phyloP scores from a whole-genome alignment of 2,797 vertebrate genomes.

The Columba guinea region DNA sequence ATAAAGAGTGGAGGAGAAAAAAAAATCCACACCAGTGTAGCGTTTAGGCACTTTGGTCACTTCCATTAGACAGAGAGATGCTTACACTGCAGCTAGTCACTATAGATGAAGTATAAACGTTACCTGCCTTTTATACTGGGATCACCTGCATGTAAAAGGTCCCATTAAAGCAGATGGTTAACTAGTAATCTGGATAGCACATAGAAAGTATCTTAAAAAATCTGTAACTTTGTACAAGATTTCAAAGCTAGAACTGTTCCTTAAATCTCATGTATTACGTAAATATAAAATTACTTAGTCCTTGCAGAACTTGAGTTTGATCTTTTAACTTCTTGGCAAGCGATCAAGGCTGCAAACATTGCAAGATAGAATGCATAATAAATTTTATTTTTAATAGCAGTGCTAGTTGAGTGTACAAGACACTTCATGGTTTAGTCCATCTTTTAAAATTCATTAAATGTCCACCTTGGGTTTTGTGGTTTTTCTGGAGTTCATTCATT shows the following conservation, averaged over 20 bases:
- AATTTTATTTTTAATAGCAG: background rate
- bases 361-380: background rate
- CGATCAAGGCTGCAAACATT: background rate
- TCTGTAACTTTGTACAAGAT: background rate
- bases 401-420: background rate
- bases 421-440: background rate
- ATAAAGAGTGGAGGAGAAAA: background rate
- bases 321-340: background rate
- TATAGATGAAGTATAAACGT: background rate
- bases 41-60: background rate
- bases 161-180: background rate
- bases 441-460: background rate
- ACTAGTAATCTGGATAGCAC: background rate
- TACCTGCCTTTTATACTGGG: background rate
- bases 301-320: background rate
- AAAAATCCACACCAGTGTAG: background rate
- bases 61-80: background rate
- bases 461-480: background rate
- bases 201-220: background rate
- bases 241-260: background rate
- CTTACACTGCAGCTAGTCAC: background rate
- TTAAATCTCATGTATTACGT: background rate
- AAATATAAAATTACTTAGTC: background rate
- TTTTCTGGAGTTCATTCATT: background rate
- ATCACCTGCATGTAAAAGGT: background rate